A percentile compares a stretch with the other conserved stretches of the same genome.
Conservation (phyloP, 2,888 invertebrate genomes). For the Drosophila formosana region DNA sequence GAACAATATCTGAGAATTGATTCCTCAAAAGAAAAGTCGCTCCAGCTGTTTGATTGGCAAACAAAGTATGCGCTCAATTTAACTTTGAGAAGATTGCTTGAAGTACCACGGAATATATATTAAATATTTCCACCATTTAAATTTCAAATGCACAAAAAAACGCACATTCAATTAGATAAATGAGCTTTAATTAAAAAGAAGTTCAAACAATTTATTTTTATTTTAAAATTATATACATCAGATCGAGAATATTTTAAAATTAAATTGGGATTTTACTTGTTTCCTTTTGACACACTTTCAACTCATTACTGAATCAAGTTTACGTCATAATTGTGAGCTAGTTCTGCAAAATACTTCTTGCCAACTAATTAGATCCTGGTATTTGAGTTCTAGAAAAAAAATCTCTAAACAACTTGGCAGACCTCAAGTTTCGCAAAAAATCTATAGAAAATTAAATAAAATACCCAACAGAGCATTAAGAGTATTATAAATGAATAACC, state of each 20-base stretch:
- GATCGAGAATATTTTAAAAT: too few relatives aligned
- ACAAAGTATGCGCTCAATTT: not conserved
- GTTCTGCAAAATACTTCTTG: not conserved
- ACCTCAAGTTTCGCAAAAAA: conserved; percentile 2
- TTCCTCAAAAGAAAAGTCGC: not conserved
- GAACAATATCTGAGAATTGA: conserved; percentile 6
- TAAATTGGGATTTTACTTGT: too few relatives aligned
- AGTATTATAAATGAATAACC: conserved; percentile 37
- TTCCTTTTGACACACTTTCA: too few relatives aligned
- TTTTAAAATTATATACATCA: too few relatives aligned
- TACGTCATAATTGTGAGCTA: too few relatives aligned
- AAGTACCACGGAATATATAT: not conserved
- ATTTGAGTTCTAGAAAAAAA: conserved; percentile 2
- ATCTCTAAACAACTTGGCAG: not conserved
- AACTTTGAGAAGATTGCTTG: not conserved
- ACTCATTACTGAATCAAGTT: too few relatives aligned
- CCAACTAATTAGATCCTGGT: conserved; percentile 8
- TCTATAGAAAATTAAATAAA: conserved; percentile 38
- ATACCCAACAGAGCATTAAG: conserved; percentile 25
- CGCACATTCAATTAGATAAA: too few relatives aligned
- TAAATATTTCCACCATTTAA: not conserved
- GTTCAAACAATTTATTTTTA: too few relatives aligned
- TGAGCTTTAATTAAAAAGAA: not conserved
- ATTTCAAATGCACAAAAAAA: not conserved
- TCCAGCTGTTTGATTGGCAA: conserved; percentile 2